Base-by-base conservation (phyloP, 2,113 vertebrate species). In the Bubo scandiacus region DNA sequence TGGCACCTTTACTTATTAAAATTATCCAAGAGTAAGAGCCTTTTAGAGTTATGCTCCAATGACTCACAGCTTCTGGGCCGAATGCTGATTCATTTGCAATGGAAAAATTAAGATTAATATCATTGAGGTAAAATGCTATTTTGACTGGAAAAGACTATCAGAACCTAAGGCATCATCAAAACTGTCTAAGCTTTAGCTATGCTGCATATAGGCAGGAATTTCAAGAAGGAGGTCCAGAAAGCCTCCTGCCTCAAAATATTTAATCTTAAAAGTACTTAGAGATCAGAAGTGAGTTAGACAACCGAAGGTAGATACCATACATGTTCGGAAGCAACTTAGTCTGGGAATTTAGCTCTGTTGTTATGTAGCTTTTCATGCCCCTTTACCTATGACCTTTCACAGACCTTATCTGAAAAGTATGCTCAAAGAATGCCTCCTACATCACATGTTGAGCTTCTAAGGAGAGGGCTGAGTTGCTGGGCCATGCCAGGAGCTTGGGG, bases 401-500 rank as follows among this genome's bases (percentile, higher is more conserved):
- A 88, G 22, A 86, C 22, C 14, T 88, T 78, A 74, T 55, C 61
- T 63, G 62, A 71, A 81, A 86, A 84, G 43, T 11, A 43, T 20
- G 30, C 23, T 77, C 23, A 30, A 54, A 61, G 17, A 86, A 77
- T 67, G 45, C 25, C 67, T 94, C 21, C 21, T 45, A 15, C 5
- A 7, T 40, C 81, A 79, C 30, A 20, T 20, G 16, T 57, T 88
- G 34, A 5, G 26, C 73, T 77, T 68, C 27, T 58, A 70, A 68
- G 58, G 43, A 52, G 79, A 68, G 16, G 43, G 13, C 17, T 51
- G 38, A 51, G 27, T 62, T 66, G 15, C 49, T 42, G 19, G 19
- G 29, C 63, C 2, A 0, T 32, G 40, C 21, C 0, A 0, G 57
- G 47, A 82, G 34, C 15, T 0, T 63, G 58, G 15, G 49, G 14